Evolutionary conservation across 2,113 vertebrate genomes (phyloP), one percentile per base, ranked within the genome.

Genomic region (Chaetops frenatus): DNA sequence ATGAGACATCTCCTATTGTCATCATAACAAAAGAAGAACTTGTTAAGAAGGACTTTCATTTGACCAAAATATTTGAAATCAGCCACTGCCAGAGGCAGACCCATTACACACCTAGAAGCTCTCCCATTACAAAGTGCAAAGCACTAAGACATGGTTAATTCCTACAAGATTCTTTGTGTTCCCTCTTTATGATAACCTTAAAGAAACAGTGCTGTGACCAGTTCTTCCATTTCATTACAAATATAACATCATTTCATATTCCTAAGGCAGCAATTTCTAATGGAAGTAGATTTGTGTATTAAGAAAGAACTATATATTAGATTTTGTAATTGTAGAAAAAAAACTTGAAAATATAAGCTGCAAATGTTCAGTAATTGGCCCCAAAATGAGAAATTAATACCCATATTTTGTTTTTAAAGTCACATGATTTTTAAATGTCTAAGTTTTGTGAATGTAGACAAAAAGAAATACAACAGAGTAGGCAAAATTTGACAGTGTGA

Each of bases 41-140:
- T 58, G 18, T 65, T 72, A 81, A 53, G 16, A 87, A 69, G 33
- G 74, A 25, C 35, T 40, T 86, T 23, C 14, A 33, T 81, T 87
- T 85, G 48, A 20, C 27, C n/a, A 71, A 70, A 95, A 58, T 69
- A 54, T 31, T 65, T 82, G 10, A 53, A 79, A 82, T 38, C 14
- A 57, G 53, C 6, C 36, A 31, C 57, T 65, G 31, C 9, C 61
- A 79, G 33, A 81, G 38, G 36, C 21, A 72, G 38, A 18, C 10
- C 1, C 0, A 0, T 45, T 31, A 11, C 25, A 42, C 25, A 40
- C 16, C 12, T 35, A 31, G 44, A 50, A 13, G 21, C 25, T 58
- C 27, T 57, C 9, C 29, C 54, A 72, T 31, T 29, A 51, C 45
- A 33, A 76, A 23, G 36, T 65, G 42, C 45, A 65, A 77, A 82